Percentiles rank a stretch among this genome's conserved stretches.
Conservation (phyloP, 2,888 invertebrate genomes). For the Rhagonycha lutea region DNA sequence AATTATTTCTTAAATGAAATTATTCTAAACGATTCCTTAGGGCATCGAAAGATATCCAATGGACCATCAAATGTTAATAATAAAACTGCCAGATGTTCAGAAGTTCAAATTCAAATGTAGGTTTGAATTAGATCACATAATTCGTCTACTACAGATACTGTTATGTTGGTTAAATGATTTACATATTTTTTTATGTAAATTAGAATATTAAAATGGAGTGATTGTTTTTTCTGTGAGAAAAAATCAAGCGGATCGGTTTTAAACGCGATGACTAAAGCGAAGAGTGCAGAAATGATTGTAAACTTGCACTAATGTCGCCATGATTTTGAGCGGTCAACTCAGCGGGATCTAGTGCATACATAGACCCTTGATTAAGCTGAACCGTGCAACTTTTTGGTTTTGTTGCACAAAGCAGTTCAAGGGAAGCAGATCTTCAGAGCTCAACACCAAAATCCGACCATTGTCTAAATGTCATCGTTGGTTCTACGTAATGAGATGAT, state of each 20-base stretch:
- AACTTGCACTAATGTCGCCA: no score
- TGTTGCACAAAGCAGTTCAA: no score
- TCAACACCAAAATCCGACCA: no score
- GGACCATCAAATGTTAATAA: not conserved
- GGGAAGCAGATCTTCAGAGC: no score
- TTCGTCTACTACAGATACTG: not conserved
- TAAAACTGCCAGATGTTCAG: not conserved
- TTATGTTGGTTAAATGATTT: not conserved
- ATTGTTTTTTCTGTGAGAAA: not conserved
- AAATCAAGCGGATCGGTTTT: not conserved
- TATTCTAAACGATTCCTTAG: not conserved
- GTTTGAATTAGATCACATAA: not conserved
- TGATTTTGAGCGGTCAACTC: no score
- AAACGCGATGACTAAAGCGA: no score
- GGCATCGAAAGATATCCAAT: not conserved
- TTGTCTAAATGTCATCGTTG: no score
- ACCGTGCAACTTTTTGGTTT: no score
- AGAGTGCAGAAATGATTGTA: no score
- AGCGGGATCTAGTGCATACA: no score
- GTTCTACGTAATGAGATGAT: no score
- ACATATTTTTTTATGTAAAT: not conserved
- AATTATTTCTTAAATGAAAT: not conserved
- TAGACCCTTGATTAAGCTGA: no score
- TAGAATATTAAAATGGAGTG: not conserved
- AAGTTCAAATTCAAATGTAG: not conserved